Percentiles rank a stretch among this genome's conserved stretches.
Conservation (phyloP, 2,113 vertebrate species). For the Periophthalmodon schlosseri region DNA sequence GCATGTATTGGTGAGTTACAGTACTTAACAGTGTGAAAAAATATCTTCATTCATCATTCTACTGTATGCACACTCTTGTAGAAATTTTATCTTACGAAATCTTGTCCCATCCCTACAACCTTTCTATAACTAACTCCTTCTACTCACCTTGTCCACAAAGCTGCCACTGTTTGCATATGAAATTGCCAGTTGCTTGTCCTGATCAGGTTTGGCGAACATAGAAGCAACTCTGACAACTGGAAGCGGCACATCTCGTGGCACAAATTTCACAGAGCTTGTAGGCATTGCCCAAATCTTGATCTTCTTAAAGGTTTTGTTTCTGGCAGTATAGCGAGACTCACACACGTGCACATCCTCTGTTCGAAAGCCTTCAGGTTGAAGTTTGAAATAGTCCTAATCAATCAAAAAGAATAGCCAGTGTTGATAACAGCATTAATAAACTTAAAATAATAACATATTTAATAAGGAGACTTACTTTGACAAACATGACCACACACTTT, state of each 20-base stretch:
- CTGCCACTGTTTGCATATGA: constrained; percentile 73
- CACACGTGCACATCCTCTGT: constrained; percentile 93
- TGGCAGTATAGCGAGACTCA: constrained; percentile 91
- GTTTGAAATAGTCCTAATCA: constrained; percentile 93
- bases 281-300: constrained; percentile 97
- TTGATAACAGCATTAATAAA: neutral
- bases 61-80: no score
- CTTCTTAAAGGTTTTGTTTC: constrained; percentile 95
- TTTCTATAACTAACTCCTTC: neutral
- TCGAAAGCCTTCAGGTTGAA: constrained; percentile 89
- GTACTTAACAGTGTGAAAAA: no score
- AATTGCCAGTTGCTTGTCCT: constrained; percentile 82
- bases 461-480: constrained; percentile 83
- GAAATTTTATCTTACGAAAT: no score
- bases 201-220: constrained; percentile 91
- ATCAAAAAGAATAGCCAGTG: neutral
- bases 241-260: constrained; percentile 85
- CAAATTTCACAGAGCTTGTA: constrained; percentile 83
- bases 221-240: constrained; percentile 95
- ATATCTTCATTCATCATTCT: no score
- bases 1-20: no score
- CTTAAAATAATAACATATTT: neutral
- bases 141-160: constrained; percentile 77
- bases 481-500: constrained; percentile 97
- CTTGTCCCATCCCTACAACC: no score